Percentiles rank a stretch among this genome's conserved stretches.
phyloP scores from a whole-genome alignment of 2,113 vertebrate species.

The cattle (Bos taurus) region ARS-UCD2.0 NC_037328.1:50388501-50389000 shows the following conservation, averaged over 20 bases:
- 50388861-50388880: slow-evolving; percentile 70
- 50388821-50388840: slow-evolving; percentile 59
- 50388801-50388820: slow-evolving; percentile 71
- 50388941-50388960: neutral
- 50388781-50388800: slow-evolving; percentile 68
- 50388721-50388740: slow-evolving; percentile 31
- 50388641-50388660: slow-evolving; percentile 13
- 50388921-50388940: neutral
- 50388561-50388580: slow-evolving; percentile 30
- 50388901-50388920: slow-evolving; percentile 52
- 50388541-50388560: neutral
- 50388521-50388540: neutral
- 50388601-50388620: neutral
- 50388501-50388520: neutral
- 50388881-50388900: slow-evolving; percentile 55
- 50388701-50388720: slow-evolving; percentile 29
- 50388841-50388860: slow-evolving; percentile 53
- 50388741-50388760: slow-evolving; percentile 49
- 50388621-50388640: neutral
- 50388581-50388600: neutral
- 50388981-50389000: neutral
- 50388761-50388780: slow-evolving; percentile 43
- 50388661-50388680: slow-evolving; percentile 11
- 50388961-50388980: neutral
- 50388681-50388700: neutral